Conservation (phyloP, 2,888 invertebrate species). For the Parnassius apollo region DNA sequence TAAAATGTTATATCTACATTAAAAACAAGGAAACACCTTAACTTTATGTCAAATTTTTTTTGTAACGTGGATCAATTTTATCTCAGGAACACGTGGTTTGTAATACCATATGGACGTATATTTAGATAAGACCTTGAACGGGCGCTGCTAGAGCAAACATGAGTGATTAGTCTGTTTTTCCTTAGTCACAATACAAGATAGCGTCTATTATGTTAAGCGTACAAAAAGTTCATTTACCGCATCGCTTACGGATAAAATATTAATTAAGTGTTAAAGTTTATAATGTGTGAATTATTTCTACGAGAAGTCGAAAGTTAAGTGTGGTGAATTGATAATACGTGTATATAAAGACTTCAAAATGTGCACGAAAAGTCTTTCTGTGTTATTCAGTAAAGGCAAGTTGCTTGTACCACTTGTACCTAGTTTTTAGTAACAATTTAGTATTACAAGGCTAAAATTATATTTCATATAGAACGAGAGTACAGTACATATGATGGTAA, state of each 20-base stretch:
- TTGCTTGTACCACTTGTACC: not conserved
- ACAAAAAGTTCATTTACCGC: not conserved
- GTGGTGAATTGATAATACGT: not conserved
- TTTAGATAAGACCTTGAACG: not conserved
- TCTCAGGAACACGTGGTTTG: too few relatives aligned
- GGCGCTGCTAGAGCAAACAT: not conserved
- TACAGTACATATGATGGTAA: too few relatives aligned
- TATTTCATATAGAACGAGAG: too few relatives aligned
- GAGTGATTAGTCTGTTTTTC: constrained; percentile 5
- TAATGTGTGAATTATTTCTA: too few relatives aligned
- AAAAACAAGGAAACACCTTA: too few relatives aligned
- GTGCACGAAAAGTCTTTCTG: constrained; percentile 14
- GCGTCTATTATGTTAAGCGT: not conserved
- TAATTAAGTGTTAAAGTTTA: not conserved
- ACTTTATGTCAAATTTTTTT: too few relatives aligned
- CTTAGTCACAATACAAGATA: not conserved
- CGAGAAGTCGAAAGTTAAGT: too few relatives aligned
- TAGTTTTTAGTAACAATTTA: too few relatives aligned
- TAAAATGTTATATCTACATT: too few relatives aligned
- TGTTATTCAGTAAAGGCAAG: constrained; percentile 15
- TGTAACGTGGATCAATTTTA: too few relatives aligned
- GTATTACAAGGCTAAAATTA: too few relatives aligned
- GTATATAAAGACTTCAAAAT: constrained; percentile 1
- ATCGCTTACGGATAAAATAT: not conserved
- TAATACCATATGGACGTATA: not conserved